phyloP scores from a whole-genome alignment of 2,113 vertebrate species.

The Dromiciops gliroides region DNA sequence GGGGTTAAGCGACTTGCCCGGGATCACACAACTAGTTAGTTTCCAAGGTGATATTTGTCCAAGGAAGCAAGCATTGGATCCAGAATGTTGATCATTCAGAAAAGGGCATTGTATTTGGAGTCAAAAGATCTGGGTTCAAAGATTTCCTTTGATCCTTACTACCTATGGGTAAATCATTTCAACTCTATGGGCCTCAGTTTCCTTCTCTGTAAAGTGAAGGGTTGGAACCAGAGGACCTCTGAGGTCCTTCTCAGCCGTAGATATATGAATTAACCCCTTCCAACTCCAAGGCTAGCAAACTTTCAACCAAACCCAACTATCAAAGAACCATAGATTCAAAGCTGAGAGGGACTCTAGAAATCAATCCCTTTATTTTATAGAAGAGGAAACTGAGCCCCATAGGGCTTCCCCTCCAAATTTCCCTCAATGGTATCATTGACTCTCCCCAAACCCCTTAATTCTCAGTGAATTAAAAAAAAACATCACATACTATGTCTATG shows the following conservation, averaged over 20 bases:
- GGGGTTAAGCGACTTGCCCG: too few relatives aligned
- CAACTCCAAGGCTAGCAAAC: background rate
- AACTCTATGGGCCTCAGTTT: background rate
- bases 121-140: background rate
- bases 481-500: background rate
- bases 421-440: background rate
- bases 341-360: too few relatives aligned
- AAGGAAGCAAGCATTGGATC: background rate
- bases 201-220: background rate
- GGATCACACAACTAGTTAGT: too few relatives aligned
- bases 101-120: background rate
- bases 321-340: too few relatives aligned
- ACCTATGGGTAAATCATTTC: background rate
- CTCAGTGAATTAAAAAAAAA: background rate
- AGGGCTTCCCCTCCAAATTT: too few relatives aligned
- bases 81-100: background rate
- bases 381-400: too few relatives aligned
- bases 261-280: background rate
- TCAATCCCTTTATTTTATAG: background rate
- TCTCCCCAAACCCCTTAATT: background rate
- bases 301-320: background rate
- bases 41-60: too few relatives aligned
- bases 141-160: background rate
- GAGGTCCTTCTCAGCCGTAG: background rate
- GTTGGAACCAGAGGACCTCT: background rate